phyloP scores from a whole-genome alignment of 2,888 invertebrate species.

The Pseudococcus viburni region DNA sequence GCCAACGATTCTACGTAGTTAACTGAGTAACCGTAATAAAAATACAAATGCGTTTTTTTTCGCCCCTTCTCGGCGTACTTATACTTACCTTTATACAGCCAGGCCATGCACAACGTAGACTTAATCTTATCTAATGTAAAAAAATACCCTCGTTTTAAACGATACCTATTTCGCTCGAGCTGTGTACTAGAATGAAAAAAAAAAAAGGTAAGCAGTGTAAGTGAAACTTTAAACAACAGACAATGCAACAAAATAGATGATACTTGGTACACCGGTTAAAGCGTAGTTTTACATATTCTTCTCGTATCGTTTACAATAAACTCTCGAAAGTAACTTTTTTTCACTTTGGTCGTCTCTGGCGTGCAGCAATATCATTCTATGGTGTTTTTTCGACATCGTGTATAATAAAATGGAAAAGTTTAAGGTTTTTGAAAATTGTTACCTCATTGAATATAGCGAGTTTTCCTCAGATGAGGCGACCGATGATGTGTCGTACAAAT shows the following conservation, averaged over 20 bases:
- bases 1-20: constrained; percentile 32
- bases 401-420: background rate
- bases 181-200: background rate
- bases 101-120: background rate
- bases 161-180: background rate
- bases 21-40: constrained; percentile 43
- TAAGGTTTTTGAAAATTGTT: background rate
- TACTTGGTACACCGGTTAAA: constrained; percentile 30
- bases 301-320: constrained; percentile 35
- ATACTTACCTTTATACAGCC: background rate
- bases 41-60: constrained; percentile 36
- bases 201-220: background rate
- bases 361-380: background rate
- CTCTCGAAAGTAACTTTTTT: constrained; percentile 25
- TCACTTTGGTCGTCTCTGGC: background rate
- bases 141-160: background rate
- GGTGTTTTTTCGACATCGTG: background rate
- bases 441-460: background rate
- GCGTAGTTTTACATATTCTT: constrained; percentile 18
- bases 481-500: background rate
- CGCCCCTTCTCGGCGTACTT: background rate
- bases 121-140: constrained; percentile 39
- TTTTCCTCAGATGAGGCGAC: background rate
- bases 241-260: constrained; percentile 21
- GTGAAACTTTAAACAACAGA: constrained; percentile 20